These are phyloP conservation scores for Xenops minutus DNA, from an alignment of 2,797 vertebrate species.

Conservation along the genomic window DNA sequence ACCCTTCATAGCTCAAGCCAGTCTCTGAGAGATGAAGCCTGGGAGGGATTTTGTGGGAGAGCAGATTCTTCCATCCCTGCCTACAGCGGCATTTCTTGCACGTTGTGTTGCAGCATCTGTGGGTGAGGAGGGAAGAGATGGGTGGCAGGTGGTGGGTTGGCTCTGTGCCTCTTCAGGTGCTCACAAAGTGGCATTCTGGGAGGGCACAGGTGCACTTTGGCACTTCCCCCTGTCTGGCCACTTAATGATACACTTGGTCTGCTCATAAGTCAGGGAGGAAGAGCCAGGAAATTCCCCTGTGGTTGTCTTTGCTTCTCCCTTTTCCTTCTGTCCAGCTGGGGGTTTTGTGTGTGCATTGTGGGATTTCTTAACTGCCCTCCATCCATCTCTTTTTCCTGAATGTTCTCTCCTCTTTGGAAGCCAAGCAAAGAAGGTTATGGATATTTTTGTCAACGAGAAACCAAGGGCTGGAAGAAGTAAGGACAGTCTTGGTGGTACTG, in stretches of 20 bases:
- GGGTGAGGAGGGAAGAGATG: constrained; percentile 17
- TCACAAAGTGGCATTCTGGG: background rate
- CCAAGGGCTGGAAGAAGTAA: background rate
- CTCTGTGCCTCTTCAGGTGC: background rate
- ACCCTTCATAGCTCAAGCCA: background rate
- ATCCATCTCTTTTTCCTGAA: background rate
- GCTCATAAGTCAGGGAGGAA: background rate
- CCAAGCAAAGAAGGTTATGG: background rate
- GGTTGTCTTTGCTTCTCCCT: background rate
- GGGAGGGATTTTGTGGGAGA: background rate
- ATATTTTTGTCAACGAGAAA: background rate
- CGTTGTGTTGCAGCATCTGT: constrained; percentile 23
- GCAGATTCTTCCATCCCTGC: background rate
- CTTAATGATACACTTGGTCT: background rate
- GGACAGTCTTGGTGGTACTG: background rate
- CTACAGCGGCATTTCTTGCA: constrained; percentile 14
- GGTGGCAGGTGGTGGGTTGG: constrained; percentile 23
- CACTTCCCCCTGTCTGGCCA: background rate
- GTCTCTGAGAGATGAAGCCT: background rate
- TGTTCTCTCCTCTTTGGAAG: background rate
- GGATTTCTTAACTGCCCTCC: background rate
- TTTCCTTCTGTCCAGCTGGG: background rate
- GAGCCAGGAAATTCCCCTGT: background rate
- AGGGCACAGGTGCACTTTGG: background rate
- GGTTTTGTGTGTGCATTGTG: background rate